These are phyloP conservation scores for Drosophila biarmipes DNA, from an alignment of 1,140 invertebrate genomes.

Conservation along the genomic window DNA sequence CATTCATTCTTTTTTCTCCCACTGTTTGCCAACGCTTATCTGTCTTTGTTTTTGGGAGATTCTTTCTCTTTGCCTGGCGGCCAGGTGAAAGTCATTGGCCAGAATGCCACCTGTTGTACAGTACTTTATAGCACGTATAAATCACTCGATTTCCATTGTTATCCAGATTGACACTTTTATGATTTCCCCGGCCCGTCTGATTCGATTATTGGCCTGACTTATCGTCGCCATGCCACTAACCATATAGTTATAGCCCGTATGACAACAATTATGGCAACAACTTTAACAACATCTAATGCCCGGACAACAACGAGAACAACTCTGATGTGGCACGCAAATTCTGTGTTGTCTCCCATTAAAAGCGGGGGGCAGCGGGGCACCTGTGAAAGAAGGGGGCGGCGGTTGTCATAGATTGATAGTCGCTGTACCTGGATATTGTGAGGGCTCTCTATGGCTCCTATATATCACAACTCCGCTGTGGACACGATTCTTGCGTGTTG, in stretches of 20 bases:
- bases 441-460: not conserved
- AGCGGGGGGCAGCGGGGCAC: constrained; percentile 21
- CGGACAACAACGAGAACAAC: constrained; percentile 38
- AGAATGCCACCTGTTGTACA: constrained; percentile 15
- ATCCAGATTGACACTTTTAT: constrained; percentile 70
- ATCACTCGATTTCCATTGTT: constrained; percentile 6
- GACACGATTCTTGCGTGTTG: constrained; percentile 76
- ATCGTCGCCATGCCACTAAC: constrained; percentile 29
- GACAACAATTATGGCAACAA: constrained; percentile 39
- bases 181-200: constrained; percentile 62
- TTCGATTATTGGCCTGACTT: constrained; percentile 48
- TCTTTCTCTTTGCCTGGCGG: not conserved
- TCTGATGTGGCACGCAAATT: constrained; percentile 67
- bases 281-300: constrained; percentile 38
- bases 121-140: too few relatives aligned
- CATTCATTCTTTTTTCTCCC: constrained; percentile 21
- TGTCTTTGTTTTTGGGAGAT: constrained; percentile 1
- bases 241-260: constrained; percentile 21
- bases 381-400: constrained; percentile 5
- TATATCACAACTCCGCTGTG: constrained; percentile 22
- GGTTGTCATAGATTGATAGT: constrained; percentile 60
- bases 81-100: constrained; percentile 41
- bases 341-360: constrained; percentile 77
- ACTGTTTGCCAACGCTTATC: constrained; percentile 35
- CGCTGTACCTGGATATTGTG: constrained; percentile 19